Conservation (phyloP, 2,113 vertebrate genomes). For the Hydrochoerus hydrochaeris region DNA sequence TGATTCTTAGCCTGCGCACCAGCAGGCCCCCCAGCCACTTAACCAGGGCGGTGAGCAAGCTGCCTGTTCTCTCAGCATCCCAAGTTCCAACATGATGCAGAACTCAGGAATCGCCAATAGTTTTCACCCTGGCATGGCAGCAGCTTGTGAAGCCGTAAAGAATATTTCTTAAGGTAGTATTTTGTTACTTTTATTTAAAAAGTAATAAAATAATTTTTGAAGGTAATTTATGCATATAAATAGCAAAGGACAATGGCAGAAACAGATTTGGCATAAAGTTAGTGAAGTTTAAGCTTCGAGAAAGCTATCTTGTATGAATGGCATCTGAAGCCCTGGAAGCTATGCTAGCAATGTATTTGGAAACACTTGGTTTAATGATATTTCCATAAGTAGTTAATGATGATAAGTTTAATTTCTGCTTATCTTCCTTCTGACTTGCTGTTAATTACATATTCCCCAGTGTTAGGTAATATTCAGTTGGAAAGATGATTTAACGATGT, state of each 20-base stretch:
- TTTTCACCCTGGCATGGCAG: too few relatives aligned
- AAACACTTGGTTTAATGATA: neutral
- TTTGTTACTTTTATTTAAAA: neutral
- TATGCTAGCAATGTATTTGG: neutral
- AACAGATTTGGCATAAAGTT: neutral
- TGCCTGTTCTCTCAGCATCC: too few relatives aligned
- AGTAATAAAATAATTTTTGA: neutral
- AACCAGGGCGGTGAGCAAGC: too few relatives aligned
- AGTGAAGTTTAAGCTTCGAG: neutral
- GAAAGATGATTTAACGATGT: neutral
- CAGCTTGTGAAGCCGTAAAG: too few relatives aligned
- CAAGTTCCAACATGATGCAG: too few relatives aligned
- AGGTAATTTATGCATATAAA: neutral
- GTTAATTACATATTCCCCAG: neutral
- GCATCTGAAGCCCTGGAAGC: neutral
- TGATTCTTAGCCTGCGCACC: too few relatives aligned
- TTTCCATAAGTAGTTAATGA: neutral
- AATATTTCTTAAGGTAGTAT: constrained; percentile 31
- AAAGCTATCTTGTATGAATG: neutral
- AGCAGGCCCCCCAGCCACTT: too few relatives aligned
- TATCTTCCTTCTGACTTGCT: neutral
- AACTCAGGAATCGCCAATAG: too few relatives aligned
- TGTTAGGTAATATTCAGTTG: neutral
- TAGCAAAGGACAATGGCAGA: neutral
- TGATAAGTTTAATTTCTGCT: neutral